These are phyloP conservation scores for Lucilia cuprina DNA, from an alignment of 1,140 invertebrate genomes.

Conservation along the genomic window DNA sequence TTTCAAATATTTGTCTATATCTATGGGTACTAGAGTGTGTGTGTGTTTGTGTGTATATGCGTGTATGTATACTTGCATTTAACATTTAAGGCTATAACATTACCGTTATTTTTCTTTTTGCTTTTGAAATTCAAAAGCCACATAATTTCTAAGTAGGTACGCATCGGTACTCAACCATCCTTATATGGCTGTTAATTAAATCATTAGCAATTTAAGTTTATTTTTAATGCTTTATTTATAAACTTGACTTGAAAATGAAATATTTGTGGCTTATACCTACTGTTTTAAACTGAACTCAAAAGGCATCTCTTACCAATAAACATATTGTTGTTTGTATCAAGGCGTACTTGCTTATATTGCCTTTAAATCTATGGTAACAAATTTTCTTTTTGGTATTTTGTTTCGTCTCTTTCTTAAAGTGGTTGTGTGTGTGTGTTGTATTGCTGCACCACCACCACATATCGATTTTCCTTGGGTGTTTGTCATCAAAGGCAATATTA, in stretches of 20 bases:
- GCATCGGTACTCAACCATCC: not conserved
- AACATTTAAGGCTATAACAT: not conserved
- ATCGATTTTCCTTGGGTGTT: not conserved
- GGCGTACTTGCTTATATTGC: not conserved
- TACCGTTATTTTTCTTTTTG: conserved; percentile 16
- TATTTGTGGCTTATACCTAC: conserved; percentile 21
- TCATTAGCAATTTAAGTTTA: not conserved
- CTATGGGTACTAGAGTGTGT: not conserved
- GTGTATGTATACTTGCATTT: not conserved
- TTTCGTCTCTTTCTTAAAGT: not conserved
- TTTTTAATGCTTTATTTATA: not conserved
- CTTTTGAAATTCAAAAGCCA: not conserved
- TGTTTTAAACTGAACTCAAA: not conserved
- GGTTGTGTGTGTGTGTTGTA: not conserved
- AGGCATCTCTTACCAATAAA: not conserved
- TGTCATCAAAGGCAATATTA: not conserved
- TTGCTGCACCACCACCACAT: not conserved
- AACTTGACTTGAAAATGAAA: not conserved
- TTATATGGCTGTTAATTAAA: conserved; percentile 22
- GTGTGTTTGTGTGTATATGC: not conserved
- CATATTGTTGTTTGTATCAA: not conserved
- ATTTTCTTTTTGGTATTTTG: not conserved
- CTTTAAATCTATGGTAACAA: conserved; percentile 7
- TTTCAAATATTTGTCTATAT: not conserved
- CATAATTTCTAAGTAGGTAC: not conserved